Evolutionary conservation across 2,113 vertebrate species (phyloP).

Genomic region (Tilapia sparmanii): DNA sequence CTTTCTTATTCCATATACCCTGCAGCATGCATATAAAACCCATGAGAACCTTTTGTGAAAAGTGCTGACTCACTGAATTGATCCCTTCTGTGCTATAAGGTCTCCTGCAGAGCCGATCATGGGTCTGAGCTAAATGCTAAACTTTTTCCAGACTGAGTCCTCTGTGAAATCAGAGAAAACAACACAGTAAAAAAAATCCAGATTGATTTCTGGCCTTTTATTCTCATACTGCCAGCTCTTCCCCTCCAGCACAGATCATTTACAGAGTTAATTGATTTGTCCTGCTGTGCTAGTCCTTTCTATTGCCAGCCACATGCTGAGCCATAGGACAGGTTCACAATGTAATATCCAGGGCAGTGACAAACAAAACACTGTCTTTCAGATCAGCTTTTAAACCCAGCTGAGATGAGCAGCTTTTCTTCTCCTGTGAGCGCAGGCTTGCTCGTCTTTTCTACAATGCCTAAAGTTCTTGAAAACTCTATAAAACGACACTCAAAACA

Average conservation of each 20-base stretch:
- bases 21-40: slow-evolving; percentile 4
- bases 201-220: slow-evolving; percentile 28
- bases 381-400: slow-evolving; percentile 27
- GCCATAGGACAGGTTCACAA: slow-evolving; percentile 21
- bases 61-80: slow-evolving; percentile 40
- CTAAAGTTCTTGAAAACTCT: neutral
- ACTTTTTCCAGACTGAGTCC: neutral
- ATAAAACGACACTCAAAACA: neutral
- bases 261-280: slow-evolving; percentile 51
- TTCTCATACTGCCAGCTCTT: slow-evolving; percentile 6
- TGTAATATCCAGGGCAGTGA: neutral
- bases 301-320: slow-evolving; percentile 26
- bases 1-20: neutral
- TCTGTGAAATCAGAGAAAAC: slow-evolving; percentile 12
- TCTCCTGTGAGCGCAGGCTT: neutral
- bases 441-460: neutral
- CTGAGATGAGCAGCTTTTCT: neutral
- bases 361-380: slow-evolving; percentile 2
- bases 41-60: neutral
- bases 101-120: neutral
- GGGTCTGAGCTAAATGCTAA: neutral
- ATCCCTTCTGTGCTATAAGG: neutral
- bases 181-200: neutral
- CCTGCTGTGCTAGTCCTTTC: slow-evolving; percentile 26
- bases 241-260: slow-evolving; percentile 31